Percentiles rank a stretch among this genome's conserved stretches.
These are phyloP conservation scores for Xenentodon cancila DNA, from an alignment of 2,797 vertebrate species.

Conservation along the genomic window DNA sequence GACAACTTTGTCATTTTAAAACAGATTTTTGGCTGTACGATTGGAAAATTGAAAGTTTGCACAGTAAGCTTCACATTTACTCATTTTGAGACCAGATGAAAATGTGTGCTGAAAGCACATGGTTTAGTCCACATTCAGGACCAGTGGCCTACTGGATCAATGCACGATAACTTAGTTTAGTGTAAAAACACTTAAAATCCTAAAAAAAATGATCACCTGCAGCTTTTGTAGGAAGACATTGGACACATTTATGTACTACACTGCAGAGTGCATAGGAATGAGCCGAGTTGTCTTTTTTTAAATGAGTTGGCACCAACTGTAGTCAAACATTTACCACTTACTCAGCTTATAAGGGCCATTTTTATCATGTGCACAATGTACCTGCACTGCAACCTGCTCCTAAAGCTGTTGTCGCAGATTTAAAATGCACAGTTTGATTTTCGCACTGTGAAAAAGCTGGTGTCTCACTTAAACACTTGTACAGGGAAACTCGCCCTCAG, in stretches of 20 bases:
- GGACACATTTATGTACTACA: neutral
- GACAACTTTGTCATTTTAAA: neutral
- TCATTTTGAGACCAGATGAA: neutral
- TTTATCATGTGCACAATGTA: slow-evolving; percentile 21
- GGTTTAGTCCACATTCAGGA: neutral
- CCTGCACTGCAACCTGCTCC: slow-evolving; percentile 9
- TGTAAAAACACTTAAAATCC: neutral
- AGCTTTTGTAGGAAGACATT: neutral
- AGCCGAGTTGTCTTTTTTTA: neutral
- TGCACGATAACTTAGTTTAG: neutral
- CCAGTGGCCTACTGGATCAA: neutral
- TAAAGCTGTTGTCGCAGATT: slow-evolving; percentile 16
- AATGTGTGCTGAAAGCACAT: neutral
- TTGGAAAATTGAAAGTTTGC: neutral
- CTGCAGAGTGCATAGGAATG: neutral
- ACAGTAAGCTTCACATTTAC: neutral
- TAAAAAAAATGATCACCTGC: neutral
- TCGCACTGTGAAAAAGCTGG: no score
- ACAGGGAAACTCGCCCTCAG: slow-evolving; percentile 5
- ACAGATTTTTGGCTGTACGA: neutral
- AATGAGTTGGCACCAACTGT: slow-evolving; percentile 19
- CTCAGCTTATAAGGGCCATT: slow-evolving; percentile 39
- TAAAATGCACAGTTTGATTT: slow-evolving; percentile 16
- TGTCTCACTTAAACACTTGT: slow-evolving; percentile 5
- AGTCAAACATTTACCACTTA: slow-evolving; percentile 27